Evolutionary conservation across 1,140 invertebrate genomes (phyloP), one percentile per base, ranked within the genome.

Genomic region (Parasteatoda tepidariorum): DNA sequence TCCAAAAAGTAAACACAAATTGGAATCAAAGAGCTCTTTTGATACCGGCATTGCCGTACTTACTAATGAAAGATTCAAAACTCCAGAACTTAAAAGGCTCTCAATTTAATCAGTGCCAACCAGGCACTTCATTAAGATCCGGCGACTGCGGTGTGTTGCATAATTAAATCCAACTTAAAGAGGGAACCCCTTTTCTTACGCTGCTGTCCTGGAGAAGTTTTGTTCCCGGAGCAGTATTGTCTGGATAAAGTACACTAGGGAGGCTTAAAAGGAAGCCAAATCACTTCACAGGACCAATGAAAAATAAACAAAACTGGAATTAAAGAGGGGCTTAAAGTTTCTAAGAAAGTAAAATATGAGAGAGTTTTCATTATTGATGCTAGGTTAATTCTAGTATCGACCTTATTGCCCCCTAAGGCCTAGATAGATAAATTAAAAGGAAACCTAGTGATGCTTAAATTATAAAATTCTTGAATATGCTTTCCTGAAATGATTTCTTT

Each of bases 141-240:
- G 15, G 48, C 5, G 41, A 71, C 54, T 54, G 68, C 24, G 24
- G 41, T 48, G n/a, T 55, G 9, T 13, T 4, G 41, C 33, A 55
- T 71, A 71, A 71, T 71, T 71, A 71, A 71, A 71, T 24, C n/a
- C 13, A 3, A 55, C n/a, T 54, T 30, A 31, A 55, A 31, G 30
- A 30, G 38, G 9, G 9, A 9, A 13, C 38, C 18, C 38, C 38
- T 48, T 48, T 18, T 48, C 38, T 9, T n/a, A n/a, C n/a, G n/a
- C n/a, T n/a, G n/a, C n/a, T 13, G 38, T 48, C 9, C 1, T 9
- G 38, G 38, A 48, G 38, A 48, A 48, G 38, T 18, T 48, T 48
- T 18, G 9, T 18, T 18, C 38, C 38, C 38, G 1, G 38, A 48
- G n/a, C n/a, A n/a, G 38, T 48, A 48, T 48, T 48, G 18, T 48